Base-by-base conservation (phyloP, 2,113 vertebrate species). In the Nansenia antarctica region DNA sequence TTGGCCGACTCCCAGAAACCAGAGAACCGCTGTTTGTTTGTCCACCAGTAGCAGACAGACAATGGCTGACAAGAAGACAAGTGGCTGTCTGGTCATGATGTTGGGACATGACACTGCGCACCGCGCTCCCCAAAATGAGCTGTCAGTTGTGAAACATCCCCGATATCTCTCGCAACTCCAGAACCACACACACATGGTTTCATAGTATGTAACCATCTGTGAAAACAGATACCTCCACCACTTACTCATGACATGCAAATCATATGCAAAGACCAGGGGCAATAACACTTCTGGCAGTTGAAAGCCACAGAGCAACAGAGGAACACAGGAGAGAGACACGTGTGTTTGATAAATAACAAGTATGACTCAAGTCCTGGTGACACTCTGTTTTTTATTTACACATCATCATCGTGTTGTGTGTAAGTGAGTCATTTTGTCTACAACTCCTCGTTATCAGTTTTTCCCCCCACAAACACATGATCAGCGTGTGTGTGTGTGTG, bases 201-300 rank as follows among this genome's bases (percentile, higher is more conserved):
- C n/a, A n/a, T n/a, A n/a, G n/a, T n/a, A n/a, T n/a, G 29, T 42
- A n/a, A 64, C 52, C 20, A 32, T 45, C 39, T 65, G 59, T 69
- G 20, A 72, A 59, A 83, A 80, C 80, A 68, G 67, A 57, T 75
- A 72, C 65, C 79, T 66, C 78, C 47, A 65, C 75, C 24, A 34
- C 73, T n/a, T n/a, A 78, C 57, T 61, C 20, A 62, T 35, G 24
- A 9, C 68, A 91, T 91, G 90, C 87, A 91, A 91, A 93, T 85
- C 0, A 0, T 71, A 91, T 90, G 88, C 85, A 91, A 92, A 90
- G 62, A 26, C 39, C 18, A 24, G 24, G 35, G 69, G 70, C 65
- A 70, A 74, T n/a, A 84, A 75, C 73, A 29, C 32, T 62, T 14
- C 37, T 81, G 75, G 70, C 86, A 78, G 83, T 75, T 88, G 76